Percentiles rank a stretch among this genome's conserved stretches.
phyloP scores from a whole-genome alignment of 2,797 vertebrate genomes.

The Poecilia picta region DNA sequence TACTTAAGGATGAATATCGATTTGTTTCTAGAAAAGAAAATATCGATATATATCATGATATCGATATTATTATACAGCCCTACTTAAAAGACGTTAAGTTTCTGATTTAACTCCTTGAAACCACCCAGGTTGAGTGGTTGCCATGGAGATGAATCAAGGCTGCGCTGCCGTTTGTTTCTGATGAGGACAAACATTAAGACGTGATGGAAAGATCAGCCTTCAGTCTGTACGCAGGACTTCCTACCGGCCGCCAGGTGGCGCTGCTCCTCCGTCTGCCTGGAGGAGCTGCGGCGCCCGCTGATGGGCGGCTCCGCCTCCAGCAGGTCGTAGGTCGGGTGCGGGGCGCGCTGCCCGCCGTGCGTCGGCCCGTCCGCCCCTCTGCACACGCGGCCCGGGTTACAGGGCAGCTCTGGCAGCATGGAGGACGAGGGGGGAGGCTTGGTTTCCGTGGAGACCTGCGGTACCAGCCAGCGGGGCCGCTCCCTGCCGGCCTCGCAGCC shows the following conservation, averaged over 20 bases:
- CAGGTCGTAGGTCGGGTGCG: constrained; percentile 75
- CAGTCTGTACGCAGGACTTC: not conserved
- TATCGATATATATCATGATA: no score
- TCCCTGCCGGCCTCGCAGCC: constrained; percentile 65
- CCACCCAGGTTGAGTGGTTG: no score
- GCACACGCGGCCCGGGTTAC: constrained; percentile 72
- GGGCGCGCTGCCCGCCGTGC: constrained; percentile 45
- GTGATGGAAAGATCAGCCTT: not conserved
- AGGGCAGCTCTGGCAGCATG: constrained; percentile 67
- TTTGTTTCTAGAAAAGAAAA: no score
- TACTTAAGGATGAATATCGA: no score
- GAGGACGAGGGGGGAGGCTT: constrained; percentile 66
- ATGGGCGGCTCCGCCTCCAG: constrained; percentile 74
- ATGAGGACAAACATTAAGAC: no score
- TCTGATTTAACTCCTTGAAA: no score
- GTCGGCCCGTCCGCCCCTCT: constrained; percentile 58
- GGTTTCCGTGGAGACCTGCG: constrained; percentile 67
- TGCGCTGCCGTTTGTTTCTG: no score
- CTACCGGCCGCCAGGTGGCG: constrained; percentile 32
- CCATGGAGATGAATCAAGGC: no score
- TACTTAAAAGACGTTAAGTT: no score
- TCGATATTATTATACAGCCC: no score
- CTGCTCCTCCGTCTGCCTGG: constrained; percentile 61
- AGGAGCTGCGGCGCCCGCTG: constrained; percentile 84
- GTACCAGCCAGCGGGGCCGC: constrained; percentile 84